Evolutionary conservation across 1,140 invertebrate genomes (phyloP).

Genomic region (Cataglyphis hispanica): DNA sequence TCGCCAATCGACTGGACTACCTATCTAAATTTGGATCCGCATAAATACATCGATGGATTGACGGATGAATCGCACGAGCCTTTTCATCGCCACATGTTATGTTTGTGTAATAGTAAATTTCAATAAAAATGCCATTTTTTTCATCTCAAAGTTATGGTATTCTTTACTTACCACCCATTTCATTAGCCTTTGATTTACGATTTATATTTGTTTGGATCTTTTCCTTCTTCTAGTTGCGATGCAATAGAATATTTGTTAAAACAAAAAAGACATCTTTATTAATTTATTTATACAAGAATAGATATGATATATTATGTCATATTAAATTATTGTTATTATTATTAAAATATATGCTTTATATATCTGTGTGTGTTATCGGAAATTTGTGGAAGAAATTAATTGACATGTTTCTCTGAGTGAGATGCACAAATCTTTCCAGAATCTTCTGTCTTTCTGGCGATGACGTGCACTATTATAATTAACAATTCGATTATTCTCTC

Average conservation of each 20-base stretch:
- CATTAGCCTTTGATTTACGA: not conserved
- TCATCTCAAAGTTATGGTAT: not conserved
- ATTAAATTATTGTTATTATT: conserved; percentile 15
- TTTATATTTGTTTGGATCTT: not conserved
- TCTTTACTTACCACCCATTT: not conserved
- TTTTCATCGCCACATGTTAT: conserved; percentile 10
- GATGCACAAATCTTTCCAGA: not conserved
- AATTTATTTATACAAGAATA: not conserved
- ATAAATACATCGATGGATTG: not conserved
- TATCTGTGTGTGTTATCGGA: not conserved
- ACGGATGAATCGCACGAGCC: not conserved
- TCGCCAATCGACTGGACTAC: not conserved
- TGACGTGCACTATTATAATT: not conserved
- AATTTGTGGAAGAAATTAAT: not conserved
- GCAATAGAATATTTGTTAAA: not conserved
- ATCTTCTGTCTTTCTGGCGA: not conserved
- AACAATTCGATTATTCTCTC: not conserved
- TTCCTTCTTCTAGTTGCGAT: not conserved
- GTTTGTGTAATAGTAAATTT: conserved; percentile 14
- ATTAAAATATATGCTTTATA: not conserved
- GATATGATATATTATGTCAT: not conserved
- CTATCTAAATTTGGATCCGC: not conserved
- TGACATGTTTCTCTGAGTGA: not conserved
- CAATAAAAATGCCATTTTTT: conserved; percentile 34
- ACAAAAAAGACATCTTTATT: not conserved